Conservation (phyloP, 2,888 invertebrate species). For the Morpho helenor region DNA sequence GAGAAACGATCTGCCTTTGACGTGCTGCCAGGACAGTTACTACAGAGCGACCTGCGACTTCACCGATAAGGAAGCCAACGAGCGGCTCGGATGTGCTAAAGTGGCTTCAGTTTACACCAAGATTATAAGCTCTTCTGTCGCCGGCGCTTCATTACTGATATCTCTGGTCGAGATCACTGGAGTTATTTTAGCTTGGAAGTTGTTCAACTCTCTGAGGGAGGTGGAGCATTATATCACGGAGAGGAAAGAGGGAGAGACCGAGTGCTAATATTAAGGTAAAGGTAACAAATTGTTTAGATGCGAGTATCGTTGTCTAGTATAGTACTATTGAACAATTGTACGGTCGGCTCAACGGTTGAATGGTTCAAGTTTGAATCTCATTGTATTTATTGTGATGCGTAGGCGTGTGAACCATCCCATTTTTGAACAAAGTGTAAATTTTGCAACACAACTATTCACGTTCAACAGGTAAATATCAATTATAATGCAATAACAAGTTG, state of each 20-base stretch:
- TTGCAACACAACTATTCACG: neutral
- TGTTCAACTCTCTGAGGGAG: conserved; percentile 62
- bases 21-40: conserved; percentile 67
- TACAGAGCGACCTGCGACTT: conserved; percentile 68
- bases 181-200: conserved; percentile 60
- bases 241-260: conserved; percentile 70
- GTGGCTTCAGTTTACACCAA: conserved; percentile 72
- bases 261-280: conserved; percentile 48
- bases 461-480: neutral
- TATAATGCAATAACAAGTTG: neutral
- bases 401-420: conserved; percentile 5
- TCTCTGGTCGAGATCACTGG: conserved; percentile 60
- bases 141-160: conserved; percentile 62
- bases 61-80: conserved; percentile 72
- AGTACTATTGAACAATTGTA: conserved; percentile 4
- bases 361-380: conserved; percentile 14
- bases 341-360: conserved; percentile 16
- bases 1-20: conserved; percentile 66
- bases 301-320: conserved; percentile 7
- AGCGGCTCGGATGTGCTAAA: conserved; percentile 70
- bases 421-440: neutral
- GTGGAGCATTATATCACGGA: conserved; percentile 72
- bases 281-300: conserved; percentile 21
- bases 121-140: conserved; percentile 68
- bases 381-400: conserved; percentile 15